These are phyloP conservation scores for Saturnia pavonia DNA, from an alignment of 2,888 invertebrate genomes.

Conservation along the genomic window DNA sequence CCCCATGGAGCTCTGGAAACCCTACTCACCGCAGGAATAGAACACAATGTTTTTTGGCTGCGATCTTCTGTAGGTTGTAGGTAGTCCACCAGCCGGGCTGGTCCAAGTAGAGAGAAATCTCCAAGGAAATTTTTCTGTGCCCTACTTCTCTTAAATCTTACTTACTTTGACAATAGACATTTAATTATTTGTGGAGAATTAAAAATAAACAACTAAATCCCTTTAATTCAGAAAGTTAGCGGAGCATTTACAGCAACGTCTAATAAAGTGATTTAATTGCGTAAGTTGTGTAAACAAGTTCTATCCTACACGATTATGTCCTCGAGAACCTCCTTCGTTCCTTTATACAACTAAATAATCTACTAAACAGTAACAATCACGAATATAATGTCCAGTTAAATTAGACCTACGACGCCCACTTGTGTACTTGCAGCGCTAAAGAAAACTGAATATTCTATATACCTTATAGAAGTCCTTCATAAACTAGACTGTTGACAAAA, in stretches of 20 bases:
- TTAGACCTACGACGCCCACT: constrained; percentile 39
- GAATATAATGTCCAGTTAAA: constrained; percentile 33
- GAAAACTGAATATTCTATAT: constrained; percentile 41
- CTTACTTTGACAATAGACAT: not conserved
- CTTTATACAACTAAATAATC: constrained; percentile 43
- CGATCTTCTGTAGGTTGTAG: too few species aligned
- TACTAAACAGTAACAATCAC: constrained; percentile 43
- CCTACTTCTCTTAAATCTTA: too few species aligned
- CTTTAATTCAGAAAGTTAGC: constrained; percentile 33
- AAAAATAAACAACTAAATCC: not conserved
- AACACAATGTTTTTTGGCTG: too few species aligned
- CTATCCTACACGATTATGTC: constrained; percentile 44
- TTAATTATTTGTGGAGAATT: not conserved
- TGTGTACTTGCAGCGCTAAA: constrained; percentile 31
- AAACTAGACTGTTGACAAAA: constrained; percentile 46
- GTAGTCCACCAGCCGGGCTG: too few species aligned
- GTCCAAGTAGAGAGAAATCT: too few species aligned
- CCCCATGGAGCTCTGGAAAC: too few species aligned
- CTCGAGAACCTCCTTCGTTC: constrained; percentile 46
- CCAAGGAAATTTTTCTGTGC: too few species aligned
- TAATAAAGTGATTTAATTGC: constrained; percentile 69
- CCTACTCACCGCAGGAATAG: too few species aligned
- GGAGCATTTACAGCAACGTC: constrained; percentile 56
- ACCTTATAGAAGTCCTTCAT: constrained; percentile 50
- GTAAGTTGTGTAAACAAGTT: constrained; percentile 78